Evolutionary conservation across 2,888 invertebrate species (phyloP).

Genomic region (Nebria brevicollis): DNA sequence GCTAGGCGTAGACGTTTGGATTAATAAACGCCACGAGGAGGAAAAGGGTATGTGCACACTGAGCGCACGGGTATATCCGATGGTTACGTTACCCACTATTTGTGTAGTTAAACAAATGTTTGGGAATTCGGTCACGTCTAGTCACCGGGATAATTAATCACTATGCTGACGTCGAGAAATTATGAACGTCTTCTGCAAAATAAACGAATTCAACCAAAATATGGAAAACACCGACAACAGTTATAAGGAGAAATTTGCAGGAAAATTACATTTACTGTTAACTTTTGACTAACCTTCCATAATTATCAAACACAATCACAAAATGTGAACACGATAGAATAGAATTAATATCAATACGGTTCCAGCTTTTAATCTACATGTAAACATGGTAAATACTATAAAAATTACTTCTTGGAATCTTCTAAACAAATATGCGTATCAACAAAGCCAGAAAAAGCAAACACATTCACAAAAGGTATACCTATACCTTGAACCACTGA

Average conservation of each 20-base stretch:
- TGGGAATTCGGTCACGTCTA: slow-evolving; percentile 46
- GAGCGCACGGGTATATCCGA: slow-evolving; percentile 2
- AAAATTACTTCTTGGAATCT: background rate
- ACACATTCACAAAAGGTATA: slow-evolving; percentile 11
- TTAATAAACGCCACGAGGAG: slow-evolving; percentile 40
- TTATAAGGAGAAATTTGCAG: background rate
- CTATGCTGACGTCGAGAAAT: slow-evolving; percentile 42
- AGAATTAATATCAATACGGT: too few species aligned
- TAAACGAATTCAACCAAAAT: background rate
- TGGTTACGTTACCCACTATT: slow-evolving; percentile 24
- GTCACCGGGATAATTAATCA: slow-evolving; percentile 43
- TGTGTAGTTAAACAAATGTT: slow-evolving; percentile 46
- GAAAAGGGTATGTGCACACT: background rate
- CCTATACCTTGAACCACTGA: background rate
- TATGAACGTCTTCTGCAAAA: slow-evolving; percentile 18
- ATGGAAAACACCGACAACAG: background rate
- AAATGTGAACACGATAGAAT: too few species aligned
- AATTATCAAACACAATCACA: too few species aligned
- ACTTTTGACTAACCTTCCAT: too few species aligned
- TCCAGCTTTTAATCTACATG: too few species aligned
- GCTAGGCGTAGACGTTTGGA: slow-evolving; percentile 36
- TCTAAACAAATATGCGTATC: background rate
- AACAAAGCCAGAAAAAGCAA: slow-evolving; percentile 9
- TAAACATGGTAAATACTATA: too few species aligned
- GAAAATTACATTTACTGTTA: too few species aligned